phyloP scores from a whole-genome alignment of 2,113 vertebrate genomes.

The Takifugu bimaculatus region DNA sequence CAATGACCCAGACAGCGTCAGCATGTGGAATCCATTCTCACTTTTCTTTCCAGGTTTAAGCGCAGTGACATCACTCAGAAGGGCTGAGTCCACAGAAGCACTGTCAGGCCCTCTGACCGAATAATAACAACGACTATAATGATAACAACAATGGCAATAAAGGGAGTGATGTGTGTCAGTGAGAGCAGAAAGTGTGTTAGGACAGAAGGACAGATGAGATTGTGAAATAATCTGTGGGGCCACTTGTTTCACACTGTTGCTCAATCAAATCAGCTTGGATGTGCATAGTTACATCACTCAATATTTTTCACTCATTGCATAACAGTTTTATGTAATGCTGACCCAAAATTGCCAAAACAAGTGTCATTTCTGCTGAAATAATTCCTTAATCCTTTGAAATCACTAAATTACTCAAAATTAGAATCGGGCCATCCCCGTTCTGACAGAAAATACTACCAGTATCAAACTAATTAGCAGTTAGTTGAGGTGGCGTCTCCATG shows the following conservation, averaged over 20 bases:
- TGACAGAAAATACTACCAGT: not conserved
- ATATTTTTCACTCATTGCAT: conserved; percentile 13
- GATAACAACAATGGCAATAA: too few relatives aligned
- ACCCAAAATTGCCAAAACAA: conserved; percentile 14
- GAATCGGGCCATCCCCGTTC: not conserved
- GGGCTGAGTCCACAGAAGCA: conserved; percentile 22
- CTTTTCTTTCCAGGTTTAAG: conserved; percentile 8
- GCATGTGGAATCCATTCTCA: conserved; percentile 22
- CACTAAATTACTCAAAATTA: not conserved
- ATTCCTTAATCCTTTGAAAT: not conserved
- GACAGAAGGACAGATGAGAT: conserved; percentile 31
- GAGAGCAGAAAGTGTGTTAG: conserved; percentile 31
- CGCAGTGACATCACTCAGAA: conserved; percentile 23
- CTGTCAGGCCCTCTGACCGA: too few relatives aligned
- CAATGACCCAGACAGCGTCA: conserved; percentile 12
- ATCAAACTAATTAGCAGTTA: too few relatives aligned
- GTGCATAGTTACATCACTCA: conserved; percentile 38
- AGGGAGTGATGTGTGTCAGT: not conserved
- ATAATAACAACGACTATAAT: too few relatives aligned
- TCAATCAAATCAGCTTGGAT: conserved; percentile 32
- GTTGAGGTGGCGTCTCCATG: too few relatives aligned
- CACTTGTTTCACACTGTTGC: conserved; percentile 36
- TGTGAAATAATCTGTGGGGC: conserved; percentile 44
- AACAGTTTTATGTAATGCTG: not conserved
- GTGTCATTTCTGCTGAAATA: not conserved